Percentiles rank a stretch among this genome's conserved stretches.
Evolutionary conservation across 2,113 vertebrate genomes (phyloP).

Genomic region (Melierax canorus): DNA sequence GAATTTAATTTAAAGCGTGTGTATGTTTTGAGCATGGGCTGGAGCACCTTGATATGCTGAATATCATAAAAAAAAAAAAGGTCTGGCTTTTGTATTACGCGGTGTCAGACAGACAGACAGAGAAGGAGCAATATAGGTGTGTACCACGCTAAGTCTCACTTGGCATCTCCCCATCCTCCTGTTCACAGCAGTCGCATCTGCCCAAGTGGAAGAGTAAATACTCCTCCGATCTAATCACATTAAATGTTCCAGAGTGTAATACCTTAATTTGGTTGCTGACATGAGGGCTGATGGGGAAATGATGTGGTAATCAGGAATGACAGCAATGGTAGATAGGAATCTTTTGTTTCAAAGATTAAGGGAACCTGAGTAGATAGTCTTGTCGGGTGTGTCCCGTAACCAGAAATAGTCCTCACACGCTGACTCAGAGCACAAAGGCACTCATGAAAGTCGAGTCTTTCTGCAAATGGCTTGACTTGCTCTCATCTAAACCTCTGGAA

Average conservation of each 20-base stretch:
- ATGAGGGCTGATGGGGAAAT: constrained; percentile 31
- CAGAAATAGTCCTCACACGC: background rate
- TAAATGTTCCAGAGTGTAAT: constrained; percentile 39
- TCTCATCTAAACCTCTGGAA: background rate
- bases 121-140: background rate
- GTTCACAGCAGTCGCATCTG: background rate
- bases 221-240: constrained; percentile 12
- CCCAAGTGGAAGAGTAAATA: background rate
- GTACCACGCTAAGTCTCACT: background rate
- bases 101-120: background rate
- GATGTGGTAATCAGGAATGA: constrained; percentile 9
- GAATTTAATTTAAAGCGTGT: background rate
- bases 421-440: constrained; percentile 17
- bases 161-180: constrained; percentile 15
- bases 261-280: constrained; percentile 59
- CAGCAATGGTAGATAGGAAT: background rate
- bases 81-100: background rate
- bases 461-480: background rate
- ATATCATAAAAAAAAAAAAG: background rate
- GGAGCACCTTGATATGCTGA: background rate
- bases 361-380: background rate
- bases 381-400: background rate
- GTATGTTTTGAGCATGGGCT: background rate
- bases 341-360: constrained; percentile 35
- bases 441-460: fast-evolving